Evolutionary conservation across 2,888 invertebrate species (phyloP).

Genomic region (Folsomia candida): DNA sequence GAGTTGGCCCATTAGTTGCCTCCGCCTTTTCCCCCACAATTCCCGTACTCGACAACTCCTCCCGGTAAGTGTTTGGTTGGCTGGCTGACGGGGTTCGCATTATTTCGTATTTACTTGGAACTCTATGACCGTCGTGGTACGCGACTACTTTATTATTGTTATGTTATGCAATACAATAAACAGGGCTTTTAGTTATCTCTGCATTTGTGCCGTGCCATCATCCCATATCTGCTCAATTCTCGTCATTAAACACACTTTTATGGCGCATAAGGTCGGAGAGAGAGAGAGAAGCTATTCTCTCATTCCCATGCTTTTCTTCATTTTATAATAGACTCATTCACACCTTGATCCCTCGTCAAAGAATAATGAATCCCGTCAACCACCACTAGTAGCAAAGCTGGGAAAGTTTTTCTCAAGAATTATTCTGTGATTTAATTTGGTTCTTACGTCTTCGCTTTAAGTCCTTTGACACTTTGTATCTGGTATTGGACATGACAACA

Average conservation of each 20-base stretch:
- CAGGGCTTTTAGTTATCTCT: neutral
- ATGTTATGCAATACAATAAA: neutral
- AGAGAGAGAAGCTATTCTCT: neutral
- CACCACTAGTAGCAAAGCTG: neutral
- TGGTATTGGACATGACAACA: too few relatives aligned
- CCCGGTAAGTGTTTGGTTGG: constrained; percentile 7
- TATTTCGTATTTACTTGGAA: neutral
- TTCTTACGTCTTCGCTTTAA: too few relatives aligned
- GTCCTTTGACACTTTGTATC: too few relatives aligned
- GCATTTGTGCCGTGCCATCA: neutral
- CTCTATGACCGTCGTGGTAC: too few relatives aligned
- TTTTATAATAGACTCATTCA: constrained; percentile 50
- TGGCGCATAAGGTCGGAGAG: too few relatives aligned
- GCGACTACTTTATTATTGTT: neutral
- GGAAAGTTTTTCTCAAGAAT: too few relatives aligned
- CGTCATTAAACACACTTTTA: neutral
- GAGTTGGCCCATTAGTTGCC: constrained; percentile 37
- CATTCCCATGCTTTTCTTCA: neutral
- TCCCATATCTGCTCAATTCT: neutral
- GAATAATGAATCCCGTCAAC: constrained; percentile 30
- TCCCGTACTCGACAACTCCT: constrained; percentile 14
- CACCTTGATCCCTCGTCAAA: constrained; percentile 41
- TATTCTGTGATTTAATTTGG: too few relatives aligned
- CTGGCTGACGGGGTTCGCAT: neutral
- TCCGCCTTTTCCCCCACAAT: constrained; percentile 36